These are phyloP conservation scores for Tortricodes alternella DNA, from an alignment of 2,888 invertebrate genomes.

Conservation along the genomic window DNA sequence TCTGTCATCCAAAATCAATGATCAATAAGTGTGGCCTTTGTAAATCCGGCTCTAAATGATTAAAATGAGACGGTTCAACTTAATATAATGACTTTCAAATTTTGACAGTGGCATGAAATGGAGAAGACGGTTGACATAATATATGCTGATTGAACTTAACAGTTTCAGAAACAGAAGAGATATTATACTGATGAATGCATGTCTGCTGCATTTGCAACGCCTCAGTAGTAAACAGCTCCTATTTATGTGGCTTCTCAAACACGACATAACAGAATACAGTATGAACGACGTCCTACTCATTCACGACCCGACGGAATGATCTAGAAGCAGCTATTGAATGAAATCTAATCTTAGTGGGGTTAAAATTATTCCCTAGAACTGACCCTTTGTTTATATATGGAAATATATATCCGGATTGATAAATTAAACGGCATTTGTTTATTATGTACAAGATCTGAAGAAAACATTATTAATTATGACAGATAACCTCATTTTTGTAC, in stretches of 20 bases:
- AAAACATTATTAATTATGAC: neutral
- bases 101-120: too few relatives aligned
- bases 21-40: too few relatives aligned
- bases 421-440: slow-evolving; percentile 2
- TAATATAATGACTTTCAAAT: too few relatives aligned
- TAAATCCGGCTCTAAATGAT: too few relatives aligned
- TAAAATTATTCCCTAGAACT: slow-evolving; percentile 39
- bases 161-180: too few relatives aligned
- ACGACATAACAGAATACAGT: neutral
- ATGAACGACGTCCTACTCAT: neutral
- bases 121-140: too few relatives aligned
- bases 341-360: slow-evolving; percentile 19
- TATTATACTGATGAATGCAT: too few relatives aligned
- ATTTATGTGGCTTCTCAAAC: slow-evolving; percentile 11
- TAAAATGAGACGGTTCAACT: too few relatives aligned
- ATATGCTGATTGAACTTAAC: too few relatives aligned
- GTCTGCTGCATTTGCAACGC: too few relatives aligned
- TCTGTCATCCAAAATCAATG: too few relatives aligned
- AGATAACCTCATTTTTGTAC: neutral
- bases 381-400: slow-evolving; percentile 38
- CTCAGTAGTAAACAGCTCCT: too few relatives aligned
- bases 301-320: slow-evolving; percentile 15
- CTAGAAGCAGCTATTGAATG: slow-evolving; percentile 4
- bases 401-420: slow-evolving; percentile 13
- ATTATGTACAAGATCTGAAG: neutral